Percentiles rank a stretch among this genome's conserved stretches.
These are phyloP conservation scores for Malurus melanocephalus DNA, from an alignment of 2,113 vertebrate genomes.

Conservation along the genomic window DNA sequence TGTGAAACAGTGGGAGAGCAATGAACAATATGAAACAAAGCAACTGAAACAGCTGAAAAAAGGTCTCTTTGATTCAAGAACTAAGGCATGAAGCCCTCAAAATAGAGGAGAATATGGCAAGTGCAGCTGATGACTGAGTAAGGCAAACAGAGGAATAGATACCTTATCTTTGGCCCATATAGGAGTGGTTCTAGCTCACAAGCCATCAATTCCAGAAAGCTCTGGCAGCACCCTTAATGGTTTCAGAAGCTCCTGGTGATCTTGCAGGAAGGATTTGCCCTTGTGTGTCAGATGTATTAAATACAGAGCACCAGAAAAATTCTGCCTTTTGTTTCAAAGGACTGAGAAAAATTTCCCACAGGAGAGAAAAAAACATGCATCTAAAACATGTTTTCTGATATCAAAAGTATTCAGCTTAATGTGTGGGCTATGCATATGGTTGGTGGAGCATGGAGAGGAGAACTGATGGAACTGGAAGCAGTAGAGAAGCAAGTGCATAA, in stretches of 20 bases:
- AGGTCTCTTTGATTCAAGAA: conserved; percentile 3
- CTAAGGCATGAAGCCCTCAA: not conserved
- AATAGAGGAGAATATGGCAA: not conserved
- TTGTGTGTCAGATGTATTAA: not conserved
- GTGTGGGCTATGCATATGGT: not conserved
- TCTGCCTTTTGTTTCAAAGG: conserved; percentile 12
- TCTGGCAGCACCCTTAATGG: not conserved
- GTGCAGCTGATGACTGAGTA: not conserved
- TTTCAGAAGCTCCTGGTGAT: not conserved
- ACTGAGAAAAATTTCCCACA: not conserved
- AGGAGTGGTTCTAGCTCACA: not conserved
- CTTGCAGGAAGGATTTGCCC: not conserved
- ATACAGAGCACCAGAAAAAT: conserved; percentile 5
- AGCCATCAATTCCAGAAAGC: not conserved
- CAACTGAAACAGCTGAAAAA: not conserved
- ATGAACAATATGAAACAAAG: not conserved
- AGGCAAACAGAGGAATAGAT: not conserved
- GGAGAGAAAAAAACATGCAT: not conserved
- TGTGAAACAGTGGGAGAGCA: not conserved
- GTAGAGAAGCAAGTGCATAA: not conserved
- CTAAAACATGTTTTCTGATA: not conserved
- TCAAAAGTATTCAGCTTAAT: not conserved
- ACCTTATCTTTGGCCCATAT: not conserved
- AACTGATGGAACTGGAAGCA: not conserved
- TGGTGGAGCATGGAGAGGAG: not conserved